Evolutionary conservation across 2,888 invertebrate species (phyloP).

Genomic region (Ophion slaviceki): DNA sequence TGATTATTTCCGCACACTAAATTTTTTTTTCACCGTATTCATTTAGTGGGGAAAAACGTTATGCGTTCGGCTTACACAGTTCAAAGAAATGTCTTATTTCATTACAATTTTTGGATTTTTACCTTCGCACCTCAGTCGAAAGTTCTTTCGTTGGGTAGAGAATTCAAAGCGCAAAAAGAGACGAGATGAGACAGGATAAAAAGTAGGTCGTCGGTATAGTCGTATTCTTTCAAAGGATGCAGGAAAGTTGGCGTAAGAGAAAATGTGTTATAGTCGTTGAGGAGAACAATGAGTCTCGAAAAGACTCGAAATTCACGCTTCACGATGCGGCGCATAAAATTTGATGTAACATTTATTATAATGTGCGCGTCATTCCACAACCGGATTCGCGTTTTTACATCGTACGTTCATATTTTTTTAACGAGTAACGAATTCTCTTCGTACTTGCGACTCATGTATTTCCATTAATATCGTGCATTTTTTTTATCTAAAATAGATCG

Average conservation of each 20-base stretch:
- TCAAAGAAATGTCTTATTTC: conserved; percentile 17
- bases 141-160: conserved; percentile 10
- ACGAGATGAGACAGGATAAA: conserved; percentile 32
- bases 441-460: not conserved
- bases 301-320: conserved; percentile 44
- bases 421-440: not conserved
- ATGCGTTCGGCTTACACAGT: not conserved
- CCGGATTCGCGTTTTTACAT: conserved; percentile 11
- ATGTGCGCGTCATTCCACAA: conserved; percentile 21
- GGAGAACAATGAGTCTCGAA: conserved; percentile 37
- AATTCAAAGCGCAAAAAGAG: conserved; percentile 18
- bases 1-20: not conserved
- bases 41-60: not conserved
- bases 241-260: conserved; percentile 22
- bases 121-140: not conserved
- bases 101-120: not conserved
- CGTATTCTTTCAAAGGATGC: conserved; percentile 34
- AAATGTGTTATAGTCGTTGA: conserved; percentile 41
- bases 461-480: not conserved
- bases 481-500: not conserved
- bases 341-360: conserved; percentile 23
- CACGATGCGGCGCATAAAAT: conserved; percentile 37
- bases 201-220: conserved; percentile 42
- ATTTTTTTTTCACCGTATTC: not conserved
- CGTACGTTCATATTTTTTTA: not conserved